Evolutionary conservation across 2,113 vertebrate genomes (phyloP), one percentile per base, ranked within the genome.

Genomic region (Parotia lawesii): DNA sequence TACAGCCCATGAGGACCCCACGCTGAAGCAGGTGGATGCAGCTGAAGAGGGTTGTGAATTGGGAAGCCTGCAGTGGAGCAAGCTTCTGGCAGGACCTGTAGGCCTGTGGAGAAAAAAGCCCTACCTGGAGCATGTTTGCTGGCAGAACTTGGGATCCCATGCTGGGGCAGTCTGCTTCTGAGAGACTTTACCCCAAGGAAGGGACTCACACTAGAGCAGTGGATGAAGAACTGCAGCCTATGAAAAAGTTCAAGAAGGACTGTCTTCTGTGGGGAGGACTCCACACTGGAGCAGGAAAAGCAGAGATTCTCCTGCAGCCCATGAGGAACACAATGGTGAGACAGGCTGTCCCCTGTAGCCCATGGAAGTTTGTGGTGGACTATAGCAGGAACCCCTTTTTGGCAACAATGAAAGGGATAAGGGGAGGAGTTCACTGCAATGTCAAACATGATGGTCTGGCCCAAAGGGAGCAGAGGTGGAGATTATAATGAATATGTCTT

Each of bases 1-100:
- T 35, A n/a, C 11, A 54, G 11, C 20, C 29, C 0, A 0, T 27
- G 29, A 60, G 11, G 9, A 60, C 11, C 5, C 20, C 38, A 25
- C 0, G 0, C 9, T 53, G 45, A 22, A 47, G 25, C 25, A 47
- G 29, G 23, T n/a, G 28, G 20, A 21, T 38, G 20, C 16, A 74
- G 5, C 16, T 29, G 24, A n/a, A 22, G 13, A 28, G 15, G n/a
- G 9, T 16, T 81, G 9, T 74, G 9, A 58, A 28, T 11, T 51
- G 23, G 12, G 6, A 44, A 86, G 19, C 15, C 18, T 23, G 6
- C 6, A 33, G 22, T 27, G 14, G 37, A 33, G n/a, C 7, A 38
- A 45, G 5, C 6, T 69, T 4, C 14, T 35, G 25, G 20, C 44
- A 66, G 51, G 13, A 42, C 21, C 16, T 53, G 10, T 29, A 45